Evolutionary conservation across 2,888 invertebrate species (phyloP).

Genomic region (Agapostemon virescens): DNA sequence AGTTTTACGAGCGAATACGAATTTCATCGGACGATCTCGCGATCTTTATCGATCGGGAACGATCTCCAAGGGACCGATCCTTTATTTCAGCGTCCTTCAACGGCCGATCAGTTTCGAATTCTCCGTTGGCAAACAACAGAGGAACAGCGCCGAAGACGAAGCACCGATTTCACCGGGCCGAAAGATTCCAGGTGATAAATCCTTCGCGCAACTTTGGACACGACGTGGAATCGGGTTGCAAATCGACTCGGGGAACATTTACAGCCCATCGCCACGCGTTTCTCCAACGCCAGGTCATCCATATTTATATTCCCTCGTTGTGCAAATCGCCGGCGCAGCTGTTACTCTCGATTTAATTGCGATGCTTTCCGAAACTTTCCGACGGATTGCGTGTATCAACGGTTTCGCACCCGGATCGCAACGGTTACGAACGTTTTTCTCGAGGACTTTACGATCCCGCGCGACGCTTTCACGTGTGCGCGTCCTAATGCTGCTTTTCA

Average conservation of each 20-base stretch:
- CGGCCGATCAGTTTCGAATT: conserved; percentile 1
- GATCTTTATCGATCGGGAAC: conserved; percentile 11
- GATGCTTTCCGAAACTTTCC: neutral
- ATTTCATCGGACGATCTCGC: neutral
- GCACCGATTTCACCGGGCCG: conserved; percentile 46
- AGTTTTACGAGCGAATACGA: neutral
- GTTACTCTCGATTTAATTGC: conserved; percentile 13
- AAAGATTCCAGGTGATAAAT: conserved; percentile 36
- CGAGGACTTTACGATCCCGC: neutral
- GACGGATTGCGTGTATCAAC: neutral
- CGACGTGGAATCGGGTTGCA: conserved; percentile 21
- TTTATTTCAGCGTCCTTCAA: neutral
- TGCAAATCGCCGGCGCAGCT: conserved; percentile 5
- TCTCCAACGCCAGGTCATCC: conserved; percentile 21
- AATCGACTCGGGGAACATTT: conserved; percentile 16
- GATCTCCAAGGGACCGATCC: neutral
- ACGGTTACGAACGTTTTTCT: neutral
- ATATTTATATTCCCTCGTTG: conserved; percentile 19
- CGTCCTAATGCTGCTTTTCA: neutral
- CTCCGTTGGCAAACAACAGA: conserved; percentile 14
- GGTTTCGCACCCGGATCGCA: neutral
- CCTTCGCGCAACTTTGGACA: conserved; percentile 17
- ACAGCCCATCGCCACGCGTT: conserved; percentile 1
- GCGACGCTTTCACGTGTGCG: neutral
- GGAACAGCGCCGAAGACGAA: neutral